Evolutionary conservation across 2,797 vertebrate genomes (phyloP).

Genomic region (Gadopsis marmoratus): DNA sequence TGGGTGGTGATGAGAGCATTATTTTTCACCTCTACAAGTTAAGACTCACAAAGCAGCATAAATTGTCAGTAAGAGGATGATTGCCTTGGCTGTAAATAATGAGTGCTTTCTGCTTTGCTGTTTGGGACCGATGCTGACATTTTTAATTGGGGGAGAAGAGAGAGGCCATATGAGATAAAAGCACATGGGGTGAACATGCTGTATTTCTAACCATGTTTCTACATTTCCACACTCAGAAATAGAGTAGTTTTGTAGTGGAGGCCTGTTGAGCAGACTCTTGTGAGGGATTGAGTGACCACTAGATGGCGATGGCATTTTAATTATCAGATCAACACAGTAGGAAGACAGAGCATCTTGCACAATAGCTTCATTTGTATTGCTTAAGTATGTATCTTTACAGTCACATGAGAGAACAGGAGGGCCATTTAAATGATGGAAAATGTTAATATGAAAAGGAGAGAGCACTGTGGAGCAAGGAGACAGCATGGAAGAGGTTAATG

Average conservation of each 20-base stretch:
- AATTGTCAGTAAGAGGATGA: conserved; percentile 33
- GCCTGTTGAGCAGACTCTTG: neutral
- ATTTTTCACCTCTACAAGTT: conserved; percentile 30
- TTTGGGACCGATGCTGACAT: neutral
- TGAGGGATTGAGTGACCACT: conserved; percentile 56
- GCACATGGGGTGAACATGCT: neutral
- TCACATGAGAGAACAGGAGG: conserved; percentile 6
- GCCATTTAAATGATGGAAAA: neutral
- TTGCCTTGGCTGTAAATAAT: conserved; percentile 17
- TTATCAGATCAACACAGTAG: conserved; percentile 13
- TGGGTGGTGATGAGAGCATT: conserved; percentile 13
- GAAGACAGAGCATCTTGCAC: neutral
- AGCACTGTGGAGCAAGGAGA: conserved; percentile 11
- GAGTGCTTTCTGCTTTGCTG: neutral
- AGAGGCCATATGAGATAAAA: conserved; percentile 1
- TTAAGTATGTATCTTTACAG: conserved; percentile 13
- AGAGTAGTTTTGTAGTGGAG: neutral
- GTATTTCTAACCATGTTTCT: neutral
- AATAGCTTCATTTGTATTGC: neutral
- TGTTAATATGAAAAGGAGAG: conserved; percentile 12
- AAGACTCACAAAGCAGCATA: conserved; percentile 31
- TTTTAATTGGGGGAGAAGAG: conserved; percentile 2
- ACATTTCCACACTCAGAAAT: neutral
- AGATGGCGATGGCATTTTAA: conserved; percentile 69
- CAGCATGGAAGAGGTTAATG: conserved; percentile 50